Evolutionary conservation across 2,113 vertebrate species (phyloP).

Genomic region (Notarius quadriscutis): DNA sequence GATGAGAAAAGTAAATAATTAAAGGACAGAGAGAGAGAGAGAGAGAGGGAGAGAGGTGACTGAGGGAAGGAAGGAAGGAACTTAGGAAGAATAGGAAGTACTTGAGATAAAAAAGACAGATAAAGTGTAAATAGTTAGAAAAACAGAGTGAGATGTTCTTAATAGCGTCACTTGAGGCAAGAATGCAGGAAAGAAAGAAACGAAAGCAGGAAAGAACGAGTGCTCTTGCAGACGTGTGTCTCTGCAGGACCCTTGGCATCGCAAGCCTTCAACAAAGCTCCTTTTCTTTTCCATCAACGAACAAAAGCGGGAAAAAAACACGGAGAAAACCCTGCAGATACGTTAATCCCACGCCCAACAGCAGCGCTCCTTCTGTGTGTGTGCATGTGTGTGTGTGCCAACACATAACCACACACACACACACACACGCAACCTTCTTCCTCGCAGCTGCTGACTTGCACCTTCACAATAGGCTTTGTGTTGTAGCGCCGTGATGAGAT

Average conservation of each 20-base stretch:
- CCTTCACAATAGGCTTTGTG: slow-evolving; percentile 52
- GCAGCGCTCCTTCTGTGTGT: slow-evolving; percentile 21
- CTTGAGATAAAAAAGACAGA: background rate
- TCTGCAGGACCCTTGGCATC: slow-evolving; percentile 36
- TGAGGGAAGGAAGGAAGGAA: background rate
- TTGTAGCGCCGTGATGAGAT: slow-evolving; percentile 30
- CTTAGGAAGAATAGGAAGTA: background rate
- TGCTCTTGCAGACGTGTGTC: slow-evolving; percentile 18
- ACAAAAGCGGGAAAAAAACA: slow-evolving; percentile 7
- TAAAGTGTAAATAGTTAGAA: background rate
- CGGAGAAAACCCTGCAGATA: slow-evolving; percentile 40
- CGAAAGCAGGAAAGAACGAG: background rate
- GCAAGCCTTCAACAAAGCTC: slow-evolving; percentile 39
- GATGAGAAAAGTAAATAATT: slow-evolving; percentile 40
- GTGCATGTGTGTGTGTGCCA: background rate
- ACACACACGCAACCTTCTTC: background rate
- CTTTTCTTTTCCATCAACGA: slow-evolving; percentile 38
- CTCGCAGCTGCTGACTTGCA: slow-evolving; percentile 35
- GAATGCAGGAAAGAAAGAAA: background rate
- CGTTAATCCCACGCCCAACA: slow-evolving; percentile 45
- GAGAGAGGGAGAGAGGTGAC: slow-evolving; percentile 11
- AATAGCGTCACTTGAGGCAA: no score
- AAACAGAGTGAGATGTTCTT: background rate
- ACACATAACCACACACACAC: background rate
- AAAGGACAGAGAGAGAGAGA: slow-evolving; percentile 25